A percentile compares a stretch with the other conserved stretches of the same genome.
phyloP scores from a whole-genome alignment of 2,888 invertebrate species.

The Mimumesa dahlbomi region DNA sequence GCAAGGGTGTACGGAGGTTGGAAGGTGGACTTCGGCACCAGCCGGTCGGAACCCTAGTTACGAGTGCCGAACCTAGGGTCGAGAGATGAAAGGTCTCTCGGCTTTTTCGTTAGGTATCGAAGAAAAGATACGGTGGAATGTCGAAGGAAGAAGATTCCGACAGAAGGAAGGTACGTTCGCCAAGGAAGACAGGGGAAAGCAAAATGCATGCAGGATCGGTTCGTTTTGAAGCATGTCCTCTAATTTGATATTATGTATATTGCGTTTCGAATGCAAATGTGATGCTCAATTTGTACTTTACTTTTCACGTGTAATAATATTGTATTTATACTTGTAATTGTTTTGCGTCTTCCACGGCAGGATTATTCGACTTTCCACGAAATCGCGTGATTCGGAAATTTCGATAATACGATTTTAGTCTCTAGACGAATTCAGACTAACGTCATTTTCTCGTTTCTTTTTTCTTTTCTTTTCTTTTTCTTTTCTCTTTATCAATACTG shows the following conservation, averaged over 20 bases:
- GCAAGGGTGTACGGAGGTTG: slow-evolving; percentile 75
- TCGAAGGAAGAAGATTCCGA: background rate
- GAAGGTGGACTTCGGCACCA: slow-evolving; percentile 77
- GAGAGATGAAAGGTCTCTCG: slow-evolving; percentile 73
- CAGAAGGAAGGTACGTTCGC: no score
- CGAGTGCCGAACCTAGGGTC: slow-evolving; percentile 80
- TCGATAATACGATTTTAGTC: background rate
- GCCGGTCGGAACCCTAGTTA: slow-evolving; percentile 80
- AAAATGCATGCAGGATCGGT: background rate
- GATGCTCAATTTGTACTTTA: slow-evolving; percentile 41
- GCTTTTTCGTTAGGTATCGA: slow-evolving; percentile 44
- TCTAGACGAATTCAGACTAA: background rate
- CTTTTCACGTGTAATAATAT: slow-evolving; percentile 13
- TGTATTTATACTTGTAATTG: slow-evolving; percentile 38
- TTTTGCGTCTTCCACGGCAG: slow-evolving; percentile 41
- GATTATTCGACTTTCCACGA: background rate
- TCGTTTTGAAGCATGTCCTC: no score
- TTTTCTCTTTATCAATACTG: no score
- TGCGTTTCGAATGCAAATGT: slow-evolving; percentile 16
- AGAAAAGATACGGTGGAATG: slow-evolving; percentile 22
- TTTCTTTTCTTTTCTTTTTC: background rate
- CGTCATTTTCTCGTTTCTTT: slow-evolving; percentile 1
- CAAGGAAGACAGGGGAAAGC: slow-evolving; percentile 1
- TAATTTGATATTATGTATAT: slow-evolving; percentile 3
- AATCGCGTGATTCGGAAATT: background rate